These are phyloP conservation scores for Brachyptera putata DNA, from an alignment of 2,888 invertebrate species.

Conservation along the genomic window DNA sequence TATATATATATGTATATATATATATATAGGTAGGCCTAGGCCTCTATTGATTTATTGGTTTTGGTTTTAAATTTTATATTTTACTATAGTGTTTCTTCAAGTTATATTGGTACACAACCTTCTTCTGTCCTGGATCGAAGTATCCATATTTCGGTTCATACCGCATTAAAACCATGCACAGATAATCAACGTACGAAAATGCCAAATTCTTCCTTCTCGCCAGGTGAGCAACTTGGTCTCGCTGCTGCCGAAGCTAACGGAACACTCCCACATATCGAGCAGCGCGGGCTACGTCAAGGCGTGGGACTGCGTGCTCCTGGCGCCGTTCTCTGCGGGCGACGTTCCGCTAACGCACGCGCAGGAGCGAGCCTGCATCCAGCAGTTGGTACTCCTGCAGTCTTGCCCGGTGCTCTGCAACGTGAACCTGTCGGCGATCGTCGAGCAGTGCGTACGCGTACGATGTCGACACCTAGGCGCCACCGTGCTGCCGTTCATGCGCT, in stretches of 20 bases:
- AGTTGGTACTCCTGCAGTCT: background rate
- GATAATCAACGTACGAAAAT: too few species aligned
- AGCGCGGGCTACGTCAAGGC: background rate
- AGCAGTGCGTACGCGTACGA: background rate
- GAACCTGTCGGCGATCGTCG: background rate
- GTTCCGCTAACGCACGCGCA: background rate
- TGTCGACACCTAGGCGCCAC: slow-evolving; percentile 8
- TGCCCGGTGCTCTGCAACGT: background rate
- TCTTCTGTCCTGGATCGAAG: too few species aligned
- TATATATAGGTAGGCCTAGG: too few species aligned
- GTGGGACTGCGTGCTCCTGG: background rate
- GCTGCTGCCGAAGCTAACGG: background rate
- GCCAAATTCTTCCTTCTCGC: too few species aligned
- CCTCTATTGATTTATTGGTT: too few species aligned
- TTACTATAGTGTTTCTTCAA: too few species aligned
- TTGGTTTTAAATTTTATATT: too few species aligned
- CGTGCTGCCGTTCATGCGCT: background rate
- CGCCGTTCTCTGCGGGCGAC: background rate
- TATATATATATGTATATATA: too few species aligned
- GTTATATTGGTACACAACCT: too few species aligned
- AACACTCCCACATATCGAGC: background rate
- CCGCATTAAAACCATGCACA: too few species aligned
- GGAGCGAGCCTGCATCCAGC: background rate
- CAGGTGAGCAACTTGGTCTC: background rate
- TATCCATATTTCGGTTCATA: too few species aligned